Evolutionary conservation across 1,140 invertebrate species (phyloP), one percentile per base, ranked within the genome.

Genomic region (Danaus melanippus): DNA sequence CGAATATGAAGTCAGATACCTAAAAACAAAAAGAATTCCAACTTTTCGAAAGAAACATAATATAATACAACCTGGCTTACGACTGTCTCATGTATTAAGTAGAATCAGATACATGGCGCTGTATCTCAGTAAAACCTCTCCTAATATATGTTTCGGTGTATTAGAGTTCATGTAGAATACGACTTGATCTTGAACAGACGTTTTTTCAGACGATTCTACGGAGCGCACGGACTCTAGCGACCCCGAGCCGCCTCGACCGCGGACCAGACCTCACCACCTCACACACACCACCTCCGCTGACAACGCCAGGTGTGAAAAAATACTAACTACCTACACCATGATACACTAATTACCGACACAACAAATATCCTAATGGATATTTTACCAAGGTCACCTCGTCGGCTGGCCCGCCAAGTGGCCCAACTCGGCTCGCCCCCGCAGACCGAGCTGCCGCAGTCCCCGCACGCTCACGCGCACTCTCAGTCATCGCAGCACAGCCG

Each of bases 351-450:
- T 32, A 32, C 21, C 21, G 7, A 32, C 21, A 32, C 2, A 1
- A 32, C 6, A 7, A 32, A 32, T 32, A 4, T 32, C 21, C 21
- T 32, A 32, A 32, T 32, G 7, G 21, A 32, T 32, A 5, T 7
- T 2, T 32, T 32, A 32, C 12, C 42, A 53, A 79, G 77, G 42
- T 92, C 91, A 32, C 92, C 92, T 0, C 81, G 92, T 40, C 88
- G 90, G 8, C 73, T 93, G 39, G 92, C 90, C 10, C 92, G 92
- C 56, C 92, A 93, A 79, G 90, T 89, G 9, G 92, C 92, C 2
- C 81, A 91, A 60, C 77, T 91, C 62, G 92, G 92, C 62, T 92
- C 91, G 0, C 90, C 90, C 2, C 90, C 56, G 75, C 86, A 50
- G 51, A 41, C 58, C 46, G 60, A 49, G n/a, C 90, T 90, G 44